Base-by-base conservation (phyloP, 2,113 vertebrate species). In the Myrmecobius fasciatus region DNA sequence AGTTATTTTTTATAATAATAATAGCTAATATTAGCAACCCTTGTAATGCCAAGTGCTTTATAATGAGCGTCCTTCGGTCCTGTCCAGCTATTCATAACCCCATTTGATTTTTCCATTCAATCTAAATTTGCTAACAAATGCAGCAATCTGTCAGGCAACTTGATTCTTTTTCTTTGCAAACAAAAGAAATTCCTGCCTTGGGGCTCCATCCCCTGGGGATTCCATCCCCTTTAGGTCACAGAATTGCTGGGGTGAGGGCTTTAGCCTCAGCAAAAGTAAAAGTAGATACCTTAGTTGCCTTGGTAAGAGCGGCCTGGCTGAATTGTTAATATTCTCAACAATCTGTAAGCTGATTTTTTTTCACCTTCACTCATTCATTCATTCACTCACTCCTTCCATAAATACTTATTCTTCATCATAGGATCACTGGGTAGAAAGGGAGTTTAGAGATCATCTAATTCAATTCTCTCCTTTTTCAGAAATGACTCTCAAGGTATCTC, bases 111-210 rank as follows among this genome's bases (percentile, higher is more conserved):
- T n/a, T n/a, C n/a, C 49, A 52, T 96, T 95, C 94, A 93, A 60
- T 67, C 88, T 22, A 54, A 94, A 92, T 67, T 1, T 92, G 90
- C 95, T 93, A 94, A 96, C 48, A 96, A 8, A 88, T 90, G 83
- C 89, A 90, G 95, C 95, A 94, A 97, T 96, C 96, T 96, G 96
- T 92, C 94, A 94, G 94, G 88, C 36, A 88, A 94, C 96, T 91
- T 22, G 89, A 94, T 97, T 97, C 96, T 93, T 98, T 97, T 97
- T 96, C 96, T 96, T 67, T 22, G n/a, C 20, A 43, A 43, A 83
- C 67, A 22, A 83, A 43, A 43, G n/a, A 26, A 83, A 83, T 17
- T n/a, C n/a, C 36, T 7, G 14, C 36, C n/a, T 83, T 83, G 7
- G 67, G 17, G 17, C 22, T 17, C 36, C 20, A 83, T 43, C n/a